These are phyloP conservation scores for Malachius bipustulatus DNA, from an alignment of 2,888 invertebrate species.

Conservation along the genomic window DNA sequence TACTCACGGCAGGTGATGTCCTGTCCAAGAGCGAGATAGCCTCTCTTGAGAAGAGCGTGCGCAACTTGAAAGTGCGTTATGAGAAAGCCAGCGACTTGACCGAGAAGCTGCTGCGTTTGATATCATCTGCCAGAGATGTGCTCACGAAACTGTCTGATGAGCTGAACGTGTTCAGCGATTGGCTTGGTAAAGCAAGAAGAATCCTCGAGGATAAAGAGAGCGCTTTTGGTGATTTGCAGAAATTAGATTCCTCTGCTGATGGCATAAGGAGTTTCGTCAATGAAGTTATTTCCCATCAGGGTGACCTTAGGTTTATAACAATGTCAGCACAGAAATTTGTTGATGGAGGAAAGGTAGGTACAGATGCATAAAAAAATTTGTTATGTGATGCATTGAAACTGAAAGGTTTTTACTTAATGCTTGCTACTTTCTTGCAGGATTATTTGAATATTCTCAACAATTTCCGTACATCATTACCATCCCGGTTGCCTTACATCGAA, in stretches of 20 bases:
- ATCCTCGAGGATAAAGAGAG: conserved; percentile 77
- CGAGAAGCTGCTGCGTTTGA: conserved; percentile 61
- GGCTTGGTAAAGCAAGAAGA: conserved; percentile 73
- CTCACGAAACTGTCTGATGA: conserved; percentile 79
- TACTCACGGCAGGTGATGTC: conserved; percentile 82
- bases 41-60: conserved; percentile 74
- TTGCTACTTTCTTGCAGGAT: conserved; percentile 43
- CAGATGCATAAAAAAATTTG: conserved; percentile 3
- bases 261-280: conserved; percentile 80
- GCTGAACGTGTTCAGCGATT: conserved; percentile 65
- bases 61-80: conserved; percentile 69
- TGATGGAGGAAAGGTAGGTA: conserved; percentile 78
- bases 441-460: conserved; percentile 75
- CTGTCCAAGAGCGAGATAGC: conserved; percentile 84
- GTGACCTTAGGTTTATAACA: conserved; percentile 87
- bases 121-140: conserved; percentile 74
- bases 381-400: background rate
- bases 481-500: conserved; percentile 68
- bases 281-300: conserved; percentile 92
- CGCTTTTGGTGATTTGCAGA: conserved; percentile 63
- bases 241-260: conserved; percentile 58
- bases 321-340: conserved; percentile 95
- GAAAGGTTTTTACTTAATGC: background rate
- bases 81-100: conserved; percentile 73
- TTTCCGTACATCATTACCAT: conserved; percentile 73